Conservation (phyloP, 2,888 invertebrate species). For the Leistus spinibarbis region DNA sequence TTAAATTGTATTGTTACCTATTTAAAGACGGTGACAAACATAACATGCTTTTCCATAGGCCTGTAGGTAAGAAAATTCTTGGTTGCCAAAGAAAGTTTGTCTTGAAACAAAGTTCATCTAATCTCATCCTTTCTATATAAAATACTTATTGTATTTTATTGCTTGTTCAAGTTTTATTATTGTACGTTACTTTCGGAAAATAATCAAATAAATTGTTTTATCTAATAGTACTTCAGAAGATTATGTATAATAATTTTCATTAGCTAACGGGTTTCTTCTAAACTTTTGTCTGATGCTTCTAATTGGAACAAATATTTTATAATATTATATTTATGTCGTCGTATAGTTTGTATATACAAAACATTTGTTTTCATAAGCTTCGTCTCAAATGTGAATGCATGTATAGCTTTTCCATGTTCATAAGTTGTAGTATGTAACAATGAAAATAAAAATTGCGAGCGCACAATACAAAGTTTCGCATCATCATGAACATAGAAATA, state of each 20-base stretch:
- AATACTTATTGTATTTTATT: conserved; percentile 29
- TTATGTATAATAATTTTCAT: conserved; percentile 33
- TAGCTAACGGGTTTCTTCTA: conserved; percentile 14
- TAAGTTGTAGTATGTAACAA: too few species aligned
- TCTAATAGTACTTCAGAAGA: conserved; percentile 17
- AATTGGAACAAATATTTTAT: background rate
- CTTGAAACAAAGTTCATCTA: conserved; percentile 15
- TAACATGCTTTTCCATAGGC: too few species aligned
- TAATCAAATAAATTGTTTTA: conserved; percentile 36
- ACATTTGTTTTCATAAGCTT: too few species aligned
- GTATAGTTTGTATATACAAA: too few species aligned
- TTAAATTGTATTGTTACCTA: background rate
- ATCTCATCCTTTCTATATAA: conserved; percentile 27
- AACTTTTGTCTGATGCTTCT: background rate
- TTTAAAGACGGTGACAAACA: too few species aligned
- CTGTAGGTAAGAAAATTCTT: background rate
- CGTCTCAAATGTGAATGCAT: too few species aligned
- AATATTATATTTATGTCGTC: background rate
- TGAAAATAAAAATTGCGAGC: too few species aligned
- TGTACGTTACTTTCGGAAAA: conserved; percentile 24
- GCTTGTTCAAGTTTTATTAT: conserved; percentile 35
- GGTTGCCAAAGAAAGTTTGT: background rate
- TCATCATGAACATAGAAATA: background rate
- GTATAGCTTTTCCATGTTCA: too few species aligned
- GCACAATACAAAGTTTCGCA: background rate